These are phyloP conservation scores for Lepidurus couesii DNA, from an alignment of 1,140 invertebrate species.

Conservation along the genomic window DNA sequence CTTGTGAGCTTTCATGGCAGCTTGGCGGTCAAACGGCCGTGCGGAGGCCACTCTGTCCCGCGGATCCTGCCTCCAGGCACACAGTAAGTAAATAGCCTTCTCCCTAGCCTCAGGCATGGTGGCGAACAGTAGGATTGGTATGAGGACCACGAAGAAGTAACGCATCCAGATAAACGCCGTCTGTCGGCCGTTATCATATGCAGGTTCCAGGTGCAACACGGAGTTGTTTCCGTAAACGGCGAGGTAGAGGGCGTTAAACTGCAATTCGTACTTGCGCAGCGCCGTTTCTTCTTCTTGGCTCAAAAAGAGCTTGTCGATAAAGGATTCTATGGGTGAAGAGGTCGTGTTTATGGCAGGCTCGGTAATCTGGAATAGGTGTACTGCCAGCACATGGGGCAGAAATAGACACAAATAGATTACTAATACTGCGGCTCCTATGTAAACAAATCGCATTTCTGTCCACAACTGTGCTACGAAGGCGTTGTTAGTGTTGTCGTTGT, in stretches of 20 bases:
- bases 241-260: neutral
- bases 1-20: neutral
- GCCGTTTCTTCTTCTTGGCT: neutral
- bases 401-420: neutral
- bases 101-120: neutral
- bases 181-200: neutral
- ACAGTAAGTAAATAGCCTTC: neutral
- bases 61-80: conserved; percentile 1
- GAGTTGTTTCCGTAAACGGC: neutral
- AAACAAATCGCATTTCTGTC: neutral
- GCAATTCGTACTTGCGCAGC: neutral
- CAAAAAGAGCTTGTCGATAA: neutral
- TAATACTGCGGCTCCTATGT: neutral
- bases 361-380: conserved; percentile 3
- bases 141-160: neutral
- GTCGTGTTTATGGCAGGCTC: neutral
- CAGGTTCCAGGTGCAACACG: neutral
- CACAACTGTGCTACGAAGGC: neutral
- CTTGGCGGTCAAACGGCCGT: neutral
- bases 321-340: neutral
- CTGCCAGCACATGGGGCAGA: neutral
- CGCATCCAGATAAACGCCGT: neutral
- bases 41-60: neutral
- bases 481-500: neutral
- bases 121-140: neutral